phyloP scores from a whole-genome alignment of 2,113 vertebrate species.

The Leptocoma aspasia region DNA sequence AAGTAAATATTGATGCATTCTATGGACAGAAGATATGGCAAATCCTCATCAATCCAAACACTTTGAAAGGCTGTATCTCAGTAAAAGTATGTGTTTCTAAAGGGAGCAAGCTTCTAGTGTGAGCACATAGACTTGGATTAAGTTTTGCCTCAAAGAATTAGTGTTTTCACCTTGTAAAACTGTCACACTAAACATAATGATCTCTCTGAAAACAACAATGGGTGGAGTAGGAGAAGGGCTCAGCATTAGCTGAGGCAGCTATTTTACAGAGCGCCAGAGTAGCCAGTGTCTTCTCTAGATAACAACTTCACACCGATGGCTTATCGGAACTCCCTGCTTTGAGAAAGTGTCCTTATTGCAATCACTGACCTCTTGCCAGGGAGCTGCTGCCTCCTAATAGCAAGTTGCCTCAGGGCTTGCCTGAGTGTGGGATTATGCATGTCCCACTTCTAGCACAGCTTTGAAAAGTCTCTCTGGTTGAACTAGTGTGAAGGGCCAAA shows the following conservation, averaged over 20 bases:
- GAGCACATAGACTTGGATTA: not conserved
- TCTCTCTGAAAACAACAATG: not conserved
- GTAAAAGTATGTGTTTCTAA: not conserved
- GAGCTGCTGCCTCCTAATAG: not conserved
- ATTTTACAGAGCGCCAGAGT: not conserved
- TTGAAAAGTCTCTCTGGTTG: not conserved
- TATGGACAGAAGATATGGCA: not conserved
- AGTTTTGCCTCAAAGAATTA: not conserved
- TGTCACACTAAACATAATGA: not conserved
- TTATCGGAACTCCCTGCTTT: not conserved
- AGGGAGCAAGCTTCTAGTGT: not conserved
- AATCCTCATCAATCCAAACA: not conserved
- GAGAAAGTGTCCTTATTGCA: not conserved
- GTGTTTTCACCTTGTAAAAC: not conserved
- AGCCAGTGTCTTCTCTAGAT: not conserved
- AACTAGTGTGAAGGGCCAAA: not conserved
- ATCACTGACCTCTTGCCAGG: not conserved
- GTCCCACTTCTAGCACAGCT: not conserved
- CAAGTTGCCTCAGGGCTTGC: not conserved
- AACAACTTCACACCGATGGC: rapidly evolving
- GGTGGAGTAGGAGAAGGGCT: not conserved
- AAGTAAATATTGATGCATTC: not conserved
- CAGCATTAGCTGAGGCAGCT: not conserved
- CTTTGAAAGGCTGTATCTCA: not conserved
- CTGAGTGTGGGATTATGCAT: not conserved